Evolutionary conservation across 2,888 invertebrate species (phyloP).

Genomic region (Mesoligia furuncula): DNA sequence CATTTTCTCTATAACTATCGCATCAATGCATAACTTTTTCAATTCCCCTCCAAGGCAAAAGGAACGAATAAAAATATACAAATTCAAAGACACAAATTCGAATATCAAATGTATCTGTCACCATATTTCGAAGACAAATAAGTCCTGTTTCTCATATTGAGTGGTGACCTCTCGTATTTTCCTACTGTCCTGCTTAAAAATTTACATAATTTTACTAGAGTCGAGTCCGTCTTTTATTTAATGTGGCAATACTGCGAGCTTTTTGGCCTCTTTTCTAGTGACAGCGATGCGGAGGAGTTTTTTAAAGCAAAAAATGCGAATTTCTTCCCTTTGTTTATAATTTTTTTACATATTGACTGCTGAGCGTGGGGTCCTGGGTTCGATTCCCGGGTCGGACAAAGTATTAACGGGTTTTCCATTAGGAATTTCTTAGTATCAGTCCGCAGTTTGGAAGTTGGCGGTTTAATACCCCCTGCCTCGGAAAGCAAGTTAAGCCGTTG

Average conservation of each 20-base stretch:
- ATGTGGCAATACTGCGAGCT: not conserved
- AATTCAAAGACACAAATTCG: constrained; percentile 8
- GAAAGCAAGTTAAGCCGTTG: too few relatives aligned
- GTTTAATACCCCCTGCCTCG: too few relatives aligned
- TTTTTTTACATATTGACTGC: too few relatives aligned
- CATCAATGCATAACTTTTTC: constrained; percentile 20
- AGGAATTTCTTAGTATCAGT: too few relatives aligned
- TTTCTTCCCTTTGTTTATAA: too few relatives aligned
- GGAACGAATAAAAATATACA: constrained; percentile 24
- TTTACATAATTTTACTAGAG: not conserved
- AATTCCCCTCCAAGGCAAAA: constrained; percentile 43
- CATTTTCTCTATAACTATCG: not conserved
- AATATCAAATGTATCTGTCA: constrained; percentile 27
- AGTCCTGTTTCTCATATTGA: not conserved
- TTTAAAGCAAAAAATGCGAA: too few relatives aligned
- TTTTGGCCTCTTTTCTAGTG: not conserved
- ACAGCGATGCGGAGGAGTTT: too few relatives aligned
- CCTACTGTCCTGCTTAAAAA: not conserved
- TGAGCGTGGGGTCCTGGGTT: too few relatives aligned
- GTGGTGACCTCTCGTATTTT: not conserved
- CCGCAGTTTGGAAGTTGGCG: too few relatives aligned
- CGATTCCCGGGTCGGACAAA: too few relatives aligned
- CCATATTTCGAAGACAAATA: constrained; percentile 18
- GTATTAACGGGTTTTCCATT: too few relatives aligned
- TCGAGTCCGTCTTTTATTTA: not conserved